Evolutionary conservation across 2,797 vertebrate species (phyloP), one percentile per base, ranked within the genome.

Genomic region (Macropus fuliginosus): DNA sequence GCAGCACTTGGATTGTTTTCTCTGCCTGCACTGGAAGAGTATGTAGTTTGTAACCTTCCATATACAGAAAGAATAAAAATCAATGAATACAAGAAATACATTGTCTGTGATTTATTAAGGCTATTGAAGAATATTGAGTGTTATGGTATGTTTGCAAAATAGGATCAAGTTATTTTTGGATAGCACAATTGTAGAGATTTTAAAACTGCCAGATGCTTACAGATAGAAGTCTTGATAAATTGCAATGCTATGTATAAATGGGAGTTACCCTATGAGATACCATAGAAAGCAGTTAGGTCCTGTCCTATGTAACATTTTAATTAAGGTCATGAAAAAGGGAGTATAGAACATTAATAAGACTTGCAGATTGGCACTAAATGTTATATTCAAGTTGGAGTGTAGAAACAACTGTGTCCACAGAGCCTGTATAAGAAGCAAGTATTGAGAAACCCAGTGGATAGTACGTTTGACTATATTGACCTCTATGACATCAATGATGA

Each of bases 1-100:
- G 62, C 52, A 4, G 1, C 1, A 6, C 1, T n/a, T 89, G 56
- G 46, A 31, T 6, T 50, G 1, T 55, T 54, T 27, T 50, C 29
- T 55, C 55, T 59, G 5, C 16, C 3, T 46, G 21, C 0, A 0
- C 55, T 91, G 54, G 5, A 0, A 2, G 14, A 13, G 1, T 5
- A 56, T 54, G 50, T 66, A 40, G 1, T 9, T 91, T 87, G 34
- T 6, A 27, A 46, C 18, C 2, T 74, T 1, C 46, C 40, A 14
- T 6, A 34, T 66, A 55, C n/a, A 59, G 34, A 74, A 16, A 91
- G 9, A 5, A 21, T 5, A 54, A 52, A 59, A 18, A 14, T 54
- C 29, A 92, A 54, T 31, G 16, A 24, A 81, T 31, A 21, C 34
- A 74, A 92, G 31, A 57, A 90, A 27, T 46, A 27, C n/a, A 81